phyloP scores from a whole-genome alignment of 2,888 invertebrate species.

The Philereme vetulata region DNA sequence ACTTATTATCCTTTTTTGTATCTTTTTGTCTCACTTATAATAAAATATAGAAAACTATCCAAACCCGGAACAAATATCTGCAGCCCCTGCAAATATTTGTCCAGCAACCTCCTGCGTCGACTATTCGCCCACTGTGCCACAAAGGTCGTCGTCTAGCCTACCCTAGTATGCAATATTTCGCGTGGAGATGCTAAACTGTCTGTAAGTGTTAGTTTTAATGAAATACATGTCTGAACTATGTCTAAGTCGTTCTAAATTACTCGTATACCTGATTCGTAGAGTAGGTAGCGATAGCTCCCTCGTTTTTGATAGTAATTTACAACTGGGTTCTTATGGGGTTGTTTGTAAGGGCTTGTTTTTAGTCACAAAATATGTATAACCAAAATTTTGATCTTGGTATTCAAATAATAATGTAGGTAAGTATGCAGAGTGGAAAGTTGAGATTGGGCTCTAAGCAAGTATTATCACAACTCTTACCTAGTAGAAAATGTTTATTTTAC shows the following conservation, averaged over 20 bases:
- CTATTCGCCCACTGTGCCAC: too few relatives aligned
- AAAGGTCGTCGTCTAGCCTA: too few relatives aligned
- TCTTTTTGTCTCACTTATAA: too few relatives aligned
- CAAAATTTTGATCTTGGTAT: not conserved
- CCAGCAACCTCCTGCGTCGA: too few relatives aligned
- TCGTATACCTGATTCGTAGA: conserved; percentile 66
- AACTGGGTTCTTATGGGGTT: conserved; percentile 16
- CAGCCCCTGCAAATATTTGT: too few relatives aligned
- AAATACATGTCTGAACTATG: conserved; percentile 87
- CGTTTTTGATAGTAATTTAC: conserved; percentile 38
- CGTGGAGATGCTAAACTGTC: conserved; percentile 16
- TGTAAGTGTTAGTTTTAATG: conserved; percentile 49
- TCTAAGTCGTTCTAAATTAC: conserved; percentile 60
- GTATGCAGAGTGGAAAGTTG: not conserved
- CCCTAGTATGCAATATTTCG: not conserved
- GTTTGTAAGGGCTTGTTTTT: conserved; percentile 1
- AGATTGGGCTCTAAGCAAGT: too few relatives aligned
- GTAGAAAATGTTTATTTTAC: too few relatives aligned
- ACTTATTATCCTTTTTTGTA: too few relatives aligned
- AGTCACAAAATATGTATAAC: not conserved
- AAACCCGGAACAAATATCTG: too few relatives aligned
- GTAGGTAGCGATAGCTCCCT: conserved; percentile 55
- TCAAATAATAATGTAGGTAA: not conserved
- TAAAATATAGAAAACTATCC: too few relatives aligned
- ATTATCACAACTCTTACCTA: too few relatives aligned